Percentiles rank a stretch among this genome's conserved stretches.
phyloP scores from a whole-genome alignment of 2,797 vertebrate genomes.

The Myripristis jacobus region DNA sequence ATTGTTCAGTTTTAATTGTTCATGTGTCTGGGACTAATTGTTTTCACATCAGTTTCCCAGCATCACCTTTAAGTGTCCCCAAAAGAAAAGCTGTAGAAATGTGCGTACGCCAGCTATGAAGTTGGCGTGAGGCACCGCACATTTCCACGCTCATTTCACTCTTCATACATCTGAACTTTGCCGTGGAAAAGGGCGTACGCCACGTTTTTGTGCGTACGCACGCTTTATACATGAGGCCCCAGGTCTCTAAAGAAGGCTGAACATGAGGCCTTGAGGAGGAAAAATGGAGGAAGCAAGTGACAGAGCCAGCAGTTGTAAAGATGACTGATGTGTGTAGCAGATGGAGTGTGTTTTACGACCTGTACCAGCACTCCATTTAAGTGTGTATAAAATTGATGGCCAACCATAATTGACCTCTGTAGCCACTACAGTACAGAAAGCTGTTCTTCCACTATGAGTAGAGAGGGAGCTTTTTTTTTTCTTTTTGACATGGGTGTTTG shows the following conservation, averaged over 20 bases:
- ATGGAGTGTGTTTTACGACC: conserved; percentile 80
- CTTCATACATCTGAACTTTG: too few species aligned
- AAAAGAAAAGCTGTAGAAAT: too few species aligned
- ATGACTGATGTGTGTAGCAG: conserved; percentile 79
- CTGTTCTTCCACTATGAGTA: conserved; percentile 57
- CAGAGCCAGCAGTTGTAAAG: conserved; percentile 67
- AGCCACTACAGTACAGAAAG: conserved; percentile 65
- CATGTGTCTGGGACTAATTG: too few species aligned
- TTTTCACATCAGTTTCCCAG: too few species aligned
- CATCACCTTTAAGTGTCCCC: too few species aligned
- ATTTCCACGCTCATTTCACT: too few species aligned
- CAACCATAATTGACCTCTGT: conserved; percentile 80
- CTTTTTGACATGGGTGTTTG: conserved; percentile 48
- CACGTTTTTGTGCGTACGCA: too few species aligned
- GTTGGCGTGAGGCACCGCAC: too few species aligned
- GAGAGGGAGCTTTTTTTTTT: conserved; percentile 35
- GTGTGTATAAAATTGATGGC: conserved; percentile 83
- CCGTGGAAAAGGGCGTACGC: too few species aligned
- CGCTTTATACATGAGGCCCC: too few species aligned
- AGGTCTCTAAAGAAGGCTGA: conserved; percentile 24
- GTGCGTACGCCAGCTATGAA: too few species aligned
- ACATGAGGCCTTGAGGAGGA: conserved; percentile 35
- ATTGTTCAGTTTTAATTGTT: too few species aligned
- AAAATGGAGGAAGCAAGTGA: conserved; percentile 47
- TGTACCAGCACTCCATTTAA: conserved; percentile 81